Percentiles rank a stretch among this genome's conserved stretches.
Conservation (phyloP, 2,113 vertebrate genomes). For the Cyphomyrus discorhynchus region DNA sequence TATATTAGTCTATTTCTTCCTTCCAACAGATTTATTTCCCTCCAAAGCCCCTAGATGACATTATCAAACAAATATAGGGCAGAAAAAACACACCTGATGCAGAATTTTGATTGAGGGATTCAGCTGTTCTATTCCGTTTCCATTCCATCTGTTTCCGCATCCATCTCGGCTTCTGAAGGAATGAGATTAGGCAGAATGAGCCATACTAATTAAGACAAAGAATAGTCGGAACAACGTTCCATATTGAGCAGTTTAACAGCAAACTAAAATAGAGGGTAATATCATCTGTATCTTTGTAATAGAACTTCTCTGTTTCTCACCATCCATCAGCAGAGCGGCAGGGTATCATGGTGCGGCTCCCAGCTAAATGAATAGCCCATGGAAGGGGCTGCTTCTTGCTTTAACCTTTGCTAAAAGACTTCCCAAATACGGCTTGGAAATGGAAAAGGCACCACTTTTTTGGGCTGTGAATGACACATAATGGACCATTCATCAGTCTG, state of each 20-base stretch:
- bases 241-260: background rate
- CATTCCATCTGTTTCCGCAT: background rate
- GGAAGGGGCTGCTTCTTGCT: background rate
- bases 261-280: background rate
- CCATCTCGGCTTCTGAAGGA: background rate
- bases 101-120: constrained; percentile 4
- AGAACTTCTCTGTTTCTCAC: background rate
- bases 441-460: background rate
- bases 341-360: background rate
- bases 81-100: background rate
- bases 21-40: background rate
- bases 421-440: background rate
- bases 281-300: background rate
- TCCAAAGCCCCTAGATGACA: background rate
- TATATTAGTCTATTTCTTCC: background rate
- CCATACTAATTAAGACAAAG: background rate
- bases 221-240: background rate
- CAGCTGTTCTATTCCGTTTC: background rate
- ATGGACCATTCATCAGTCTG: background rate
- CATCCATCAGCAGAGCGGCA: background rate
- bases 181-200: background rate
- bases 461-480: constrained; percentile 1
- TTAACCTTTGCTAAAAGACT: background rate
- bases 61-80: background rate
- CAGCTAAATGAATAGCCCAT: background rate